Percentiles rank a stretch among this genome's conserved stretches.
Conservation (phyloP, 2,888 invertebrate genomes). For the Lithosia quadra region DNA sequence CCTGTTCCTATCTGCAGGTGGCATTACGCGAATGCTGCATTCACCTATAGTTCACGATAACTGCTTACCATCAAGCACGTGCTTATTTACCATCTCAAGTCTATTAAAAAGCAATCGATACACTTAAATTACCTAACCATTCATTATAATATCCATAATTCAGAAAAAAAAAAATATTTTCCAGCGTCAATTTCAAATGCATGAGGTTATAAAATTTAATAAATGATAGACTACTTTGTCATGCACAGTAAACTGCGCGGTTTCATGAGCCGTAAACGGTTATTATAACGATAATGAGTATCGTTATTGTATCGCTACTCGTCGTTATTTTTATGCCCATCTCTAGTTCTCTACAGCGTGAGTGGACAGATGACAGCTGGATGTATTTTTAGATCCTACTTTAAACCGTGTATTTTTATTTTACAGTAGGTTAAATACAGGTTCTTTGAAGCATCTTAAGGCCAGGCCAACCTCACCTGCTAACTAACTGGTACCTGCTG, state of each 20-base stretch:
- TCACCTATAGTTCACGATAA: too few relatives aligned
- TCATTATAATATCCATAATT: neutral
- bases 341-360: conserved; percentile 14
- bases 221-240: neutral
- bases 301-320: conserved; percentile 46
- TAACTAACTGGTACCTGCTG: too few relatives aligned
- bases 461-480: too few relatives aligned
- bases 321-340: conserved; percentile 8
- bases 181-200: neutral
- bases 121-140: too few relatives aligned
- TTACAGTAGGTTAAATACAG: neutral
- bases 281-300: conserved; percentile 40
- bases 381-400: conserved; percentile 33
- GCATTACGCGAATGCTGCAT: too few relatives aligned
- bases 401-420: neutral
- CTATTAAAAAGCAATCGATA: too few relatives aligned
- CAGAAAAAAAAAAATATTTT: neutral
- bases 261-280: conserved; percentile 14
- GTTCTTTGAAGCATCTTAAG: neutral
- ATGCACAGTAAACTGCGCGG: conserved; percentile 14
- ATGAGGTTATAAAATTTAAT: neutral
- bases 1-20: too few relatives aligned
- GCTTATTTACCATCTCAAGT: too few relatives aligned
- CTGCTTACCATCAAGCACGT: too few relatives aligned
- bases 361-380: conserved; percentile 31